Percentiles rank a stretch among this genome's conserved stretches.
These are phyloP conservation scores for Odocoileus hemionus DNA, from an alignment of 2,113 vertebrate species.

Conservation along the genomic window DNA sequence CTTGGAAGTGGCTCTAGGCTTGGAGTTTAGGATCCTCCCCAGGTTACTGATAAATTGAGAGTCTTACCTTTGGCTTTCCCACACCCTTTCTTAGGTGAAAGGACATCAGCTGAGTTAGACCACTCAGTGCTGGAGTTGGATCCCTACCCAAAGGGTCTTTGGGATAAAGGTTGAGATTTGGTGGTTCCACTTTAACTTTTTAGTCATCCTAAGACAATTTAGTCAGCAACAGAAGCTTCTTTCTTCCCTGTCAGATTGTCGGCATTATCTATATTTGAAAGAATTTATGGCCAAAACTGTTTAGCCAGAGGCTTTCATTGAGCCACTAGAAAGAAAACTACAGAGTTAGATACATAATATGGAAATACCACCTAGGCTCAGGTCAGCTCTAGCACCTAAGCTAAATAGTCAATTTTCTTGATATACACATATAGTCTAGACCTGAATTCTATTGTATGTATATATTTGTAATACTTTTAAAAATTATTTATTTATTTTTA, in stretches of 20 bases:
- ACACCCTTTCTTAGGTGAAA: background rate
- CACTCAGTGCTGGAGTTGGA: background rate
- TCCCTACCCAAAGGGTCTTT: background rate
- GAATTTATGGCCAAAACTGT: background rate
- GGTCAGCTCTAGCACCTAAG: background rate
- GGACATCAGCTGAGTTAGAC: background rate
- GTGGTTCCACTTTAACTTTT: no score
- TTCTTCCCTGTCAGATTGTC: background rate
- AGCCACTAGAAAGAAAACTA: background rate
- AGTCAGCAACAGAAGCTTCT: background rate
- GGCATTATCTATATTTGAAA: background rate
- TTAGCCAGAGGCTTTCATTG: background rate
- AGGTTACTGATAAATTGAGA: background rate
- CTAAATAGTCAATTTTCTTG: background rate
- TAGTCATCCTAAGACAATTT: background rate
- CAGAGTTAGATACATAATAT: background rate
- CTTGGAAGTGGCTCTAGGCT: background rate
- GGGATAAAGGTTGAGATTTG: conserved; percentile 62
- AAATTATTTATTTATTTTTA: background rate
- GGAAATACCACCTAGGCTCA: background rate
- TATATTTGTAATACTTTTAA: background rate
- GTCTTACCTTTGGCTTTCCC: background rate
- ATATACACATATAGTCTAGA: background rate
- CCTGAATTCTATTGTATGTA: background rate
- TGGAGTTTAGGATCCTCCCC: background rate